Evolutionary conservation across 2,113 vertebrate genomes (phyloP).

Genomic region (Psilopsiagon aurifrons): DNA sequence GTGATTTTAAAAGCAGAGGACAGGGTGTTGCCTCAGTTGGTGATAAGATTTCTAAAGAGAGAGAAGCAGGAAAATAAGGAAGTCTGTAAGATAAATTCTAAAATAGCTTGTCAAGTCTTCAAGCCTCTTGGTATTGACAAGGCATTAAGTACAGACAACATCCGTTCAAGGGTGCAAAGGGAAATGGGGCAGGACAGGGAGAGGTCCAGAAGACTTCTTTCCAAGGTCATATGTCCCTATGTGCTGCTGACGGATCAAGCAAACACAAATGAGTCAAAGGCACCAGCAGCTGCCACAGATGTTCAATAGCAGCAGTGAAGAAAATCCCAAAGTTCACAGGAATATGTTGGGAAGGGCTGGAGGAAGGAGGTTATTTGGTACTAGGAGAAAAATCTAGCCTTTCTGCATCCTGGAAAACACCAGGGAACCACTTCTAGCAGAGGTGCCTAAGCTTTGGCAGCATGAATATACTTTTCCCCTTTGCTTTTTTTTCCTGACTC

Average conservation of each 20-base stretch:
- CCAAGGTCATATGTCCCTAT: neutral
- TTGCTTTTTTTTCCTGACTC: neutral
- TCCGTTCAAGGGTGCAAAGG: neutral
- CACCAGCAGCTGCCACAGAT: neutral
- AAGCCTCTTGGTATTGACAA: neutral
- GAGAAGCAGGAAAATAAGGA: slow-evolving; percentile 21
- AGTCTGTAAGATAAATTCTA: slow-evolving; percentile 31
- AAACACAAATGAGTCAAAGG: neutral
- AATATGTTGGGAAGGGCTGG: neutral
- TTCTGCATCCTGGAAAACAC: neutral
- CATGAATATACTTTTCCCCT: neutral
- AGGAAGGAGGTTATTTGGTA: neutral
- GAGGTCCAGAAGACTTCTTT: neutral
- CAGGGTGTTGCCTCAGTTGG: slow-evolving; percentile 14
- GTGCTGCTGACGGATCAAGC: neutral
- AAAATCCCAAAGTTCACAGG: neutral
- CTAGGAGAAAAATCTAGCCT: neutral
- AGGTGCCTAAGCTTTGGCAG: neutral
- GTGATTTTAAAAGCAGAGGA: neutral
- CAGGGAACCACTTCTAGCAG: neutral
- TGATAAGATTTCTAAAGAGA: neutral
- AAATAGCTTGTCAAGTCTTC: slow-evolving; percentile 1
- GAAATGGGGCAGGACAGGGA: neutral
- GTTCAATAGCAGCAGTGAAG: neutral
- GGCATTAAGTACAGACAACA: neutral